Evolutionary conservation across 1,140 invertebrate genomes (phyloP), one percentile per base, ranked within the genome.

Genomic region (Stratiolaelaps scimitus): DNA sequence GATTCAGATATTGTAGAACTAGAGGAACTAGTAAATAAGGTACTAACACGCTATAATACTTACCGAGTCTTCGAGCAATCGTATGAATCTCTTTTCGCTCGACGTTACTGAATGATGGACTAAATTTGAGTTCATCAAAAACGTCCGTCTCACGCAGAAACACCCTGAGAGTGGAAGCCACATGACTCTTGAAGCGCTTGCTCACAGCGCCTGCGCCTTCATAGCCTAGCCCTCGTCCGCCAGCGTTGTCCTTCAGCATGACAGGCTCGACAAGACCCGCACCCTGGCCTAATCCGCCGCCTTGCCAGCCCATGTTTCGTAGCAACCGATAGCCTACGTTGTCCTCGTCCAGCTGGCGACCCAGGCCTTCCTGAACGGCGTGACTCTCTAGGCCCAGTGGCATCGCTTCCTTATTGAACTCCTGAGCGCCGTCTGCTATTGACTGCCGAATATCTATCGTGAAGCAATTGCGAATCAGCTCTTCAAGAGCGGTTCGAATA

Each of bases 61-160:
- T 34, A 60, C 53, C 53, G 6, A 60, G 23, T 26, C 23, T 15
- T 23, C 53, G 1, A 15, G 53, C 53, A 34, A 60, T 60, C 10
- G 53, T 60, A 23, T 60, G 53, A 2, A 60, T 60, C 13, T 60
- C 26, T 34, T 60, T 60, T 17, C 53, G 1, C 34, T 60, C 53
- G 15, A 20, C 53, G 34, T 26, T 60, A 10, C 15, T 20, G 53
- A 60, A 60, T 15, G 53, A 29, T 26, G 53, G 53, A 26, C 53
- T 60, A 23, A 60, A 60, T 60, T 60, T 60, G 17, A 60, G 53
- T 10, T 60, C 53, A 29, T 60, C 26, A 23, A 60, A 60, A 23
- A 60, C 53, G 23, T 60, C 53, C 1, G 53, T 19, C 26, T 60
- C 53, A 29, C 53, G 26, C 53, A 60, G 23, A 26, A 60, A 60